Evolutionary conservation across 1,140 invertebrate genomes (phyloP), one percentile per base, ranked within the genome.

Genomic region (Lethocerus indicus): DNA sequence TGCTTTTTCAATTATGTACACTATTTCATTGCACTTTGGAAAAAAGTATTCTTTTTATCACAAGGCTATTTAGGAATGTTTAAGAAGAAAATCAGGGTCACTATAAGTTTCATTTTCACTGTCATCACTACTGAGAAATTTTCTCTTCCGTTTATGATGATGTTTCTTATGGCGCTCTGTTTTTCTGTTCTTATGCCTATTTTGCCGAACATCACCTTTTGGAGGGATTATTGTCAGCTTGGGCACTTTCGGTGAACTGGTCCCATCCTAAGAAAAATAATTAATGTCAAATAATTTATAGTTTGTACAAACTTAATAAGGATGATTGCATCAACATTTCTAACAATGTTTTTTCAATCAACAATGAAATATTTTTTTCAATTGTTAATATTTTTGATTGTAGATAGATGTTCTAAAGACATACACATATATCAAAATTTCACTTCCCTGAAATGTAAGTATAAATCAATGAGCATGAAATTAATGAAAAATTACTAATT

Each of bases 51-150:
- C 42, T 5, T n/a, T 39, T 27, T 44, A 44, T 44, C 42, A 44
- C 42, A 44, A 18, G 18, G 25, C 23, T 44, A n/a, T n/a, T 42
- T 46, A 52, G 39, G 50, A 46, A 32, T 50, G 32, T 54, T 61
- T 64, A 71, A 52, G 65, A 69, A 55, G 71, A 66, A 64, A 73
- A 81, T 82, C 78, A 45, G 79, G 78, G 64, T 83, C 79, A 66
- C 78, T 80, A 57, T 67, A 76, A 54, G 75, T 75, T 55, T 78
- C 74, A 47, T 72, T 76, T 58, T 73, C 76, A 32, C 77, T 75
- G 49, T 77, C 75, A 55, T 71, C 71, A 26, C 70, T 76, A 40
- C 74, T 73, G 47, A 62, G 57, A 64, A 70, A 55, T 69, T 73
- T 69, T 66, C 70, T 70, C 68, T 70, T 70, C 60, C 77, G 74